Conservation (phyloP, 2,113 vertebrate species). For the Nasalis larvatus region DNA sequence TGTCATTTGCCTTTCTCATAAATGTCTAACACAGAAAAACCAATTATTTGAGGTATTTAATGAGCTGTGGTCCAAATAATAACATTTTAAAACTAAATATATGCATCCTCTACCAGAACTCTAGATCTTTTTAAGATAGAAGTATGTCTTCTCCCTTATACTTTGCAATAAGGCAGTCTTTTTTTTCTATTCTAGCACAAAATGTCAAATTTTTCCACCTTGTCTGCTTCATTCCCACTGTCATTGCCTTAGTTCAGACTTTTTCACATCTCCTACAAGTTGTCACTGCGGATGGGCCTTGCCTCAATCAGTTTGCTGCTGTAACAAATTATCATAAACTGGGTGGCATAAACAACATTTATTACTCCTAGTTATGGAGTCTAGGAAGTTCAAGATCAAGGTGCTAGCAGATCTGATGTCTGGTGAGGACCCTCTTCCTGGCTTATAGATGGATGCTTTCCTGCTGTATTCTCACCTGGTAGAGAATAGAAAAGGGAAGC, state of each 20-base stretch:
- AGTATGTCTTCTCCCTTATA: background rate
- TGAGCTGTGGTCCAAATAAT: background rate
- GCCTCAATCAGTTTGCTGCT: background rate
- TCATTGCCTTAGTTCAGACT: background rate
- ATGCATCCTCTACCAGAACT: background rate
- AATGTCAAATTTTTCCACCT: background rate
- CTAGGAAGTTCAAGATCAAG: background rate
- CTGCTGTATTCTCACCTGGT: background rate
- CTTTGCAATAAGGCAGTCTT: background rate
- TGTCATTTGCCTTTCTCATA: conserved; percentile 10
- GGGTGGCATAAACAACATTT: too few relatives aligned
- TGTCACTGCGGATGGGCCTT: background rate
- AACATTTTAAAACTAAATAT: background rate
- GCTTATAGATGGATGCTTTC: background rate
- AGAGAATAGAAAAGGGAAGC: background rate
- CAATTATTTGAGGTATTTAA: conserved; percentile 5
- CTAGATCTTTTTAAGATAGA: background rate
- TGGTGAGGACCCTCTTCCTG: background rate
- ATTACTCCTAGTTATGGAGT: background rate
- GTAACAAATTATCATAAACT: background rate
- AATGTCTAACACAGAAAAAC: background rate
- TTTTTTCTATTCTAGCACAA: background rate
- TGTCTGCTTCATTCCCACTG: background rate
- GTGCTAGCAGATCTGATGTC: background rate
- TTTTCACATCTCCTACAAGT: background rate